These are phyloP conservation scores for Lepidocyrtoides sp. DNA, from an alignment of 2,888 invertebrate species.

Conservation along the genomic window DNA sequence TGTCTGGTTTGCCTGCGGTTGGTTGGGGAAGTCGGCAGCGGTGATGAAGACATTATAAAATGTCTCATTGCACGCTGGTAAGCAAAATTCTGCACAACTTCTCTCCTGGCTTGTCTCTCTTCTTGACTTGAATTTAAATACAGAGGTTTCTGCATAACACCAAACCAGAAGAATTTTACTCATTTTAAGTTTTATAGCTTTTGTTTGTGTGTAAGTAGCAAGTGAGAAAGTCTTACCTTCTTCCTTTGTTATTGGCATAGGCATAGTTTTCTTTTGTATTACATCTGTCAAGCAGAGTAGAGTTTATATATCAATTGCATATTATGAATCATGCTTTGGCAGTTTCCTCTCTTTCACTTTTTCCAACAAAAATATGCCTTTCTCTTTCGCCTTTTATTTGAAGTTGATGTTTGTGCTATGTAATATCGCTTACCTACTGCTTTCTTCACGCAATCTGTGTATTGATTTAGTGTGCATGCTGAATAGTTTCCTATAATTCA, in stretches of 20 bases:
- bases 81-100: conserved; percentile 79
- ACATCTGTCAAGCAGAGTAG: conserved; percentile 67
- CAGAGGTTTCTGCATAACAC: conserved; percentile 45
- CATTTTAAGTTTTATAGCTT: no score
- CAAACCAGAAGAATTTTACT: neutral
- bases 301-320: neutral
- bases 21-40: conserved; percentile 83
- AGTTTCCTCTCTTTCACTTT: no score
- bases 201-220: no score
- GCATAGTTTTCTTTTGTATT: conserved; percentile 80
- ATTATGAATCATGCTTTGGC: no score
- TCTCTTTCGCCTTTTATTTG: no score
- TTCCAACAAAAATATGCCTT: no score
- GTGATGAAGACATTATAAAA: conserved; percentile 82
- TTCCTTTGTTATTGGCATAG: conserved; percentile 53
- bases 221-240: no score
- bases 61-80: conserved; percentile 81
- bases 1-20: conserved; percentile 83
- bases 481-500: conserved; percentile 78
- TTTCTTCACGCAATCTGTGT: conserved; percentile 79
- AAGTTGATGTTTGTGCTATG: no score
- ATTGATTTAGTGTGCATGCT: conserved; percentile 69
- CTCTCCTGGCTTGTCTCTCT: conserved; percentile 73
- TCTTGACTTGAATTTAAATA: conserved; percentile 76
- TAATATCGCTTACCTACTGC: conserved; percentile 70